Evolutionary conservation across 1,140 invertebrate species (phyloP), one percentile per base, ranked within the genome.

Genomic region (Cyclargus thomasi): DNA sequence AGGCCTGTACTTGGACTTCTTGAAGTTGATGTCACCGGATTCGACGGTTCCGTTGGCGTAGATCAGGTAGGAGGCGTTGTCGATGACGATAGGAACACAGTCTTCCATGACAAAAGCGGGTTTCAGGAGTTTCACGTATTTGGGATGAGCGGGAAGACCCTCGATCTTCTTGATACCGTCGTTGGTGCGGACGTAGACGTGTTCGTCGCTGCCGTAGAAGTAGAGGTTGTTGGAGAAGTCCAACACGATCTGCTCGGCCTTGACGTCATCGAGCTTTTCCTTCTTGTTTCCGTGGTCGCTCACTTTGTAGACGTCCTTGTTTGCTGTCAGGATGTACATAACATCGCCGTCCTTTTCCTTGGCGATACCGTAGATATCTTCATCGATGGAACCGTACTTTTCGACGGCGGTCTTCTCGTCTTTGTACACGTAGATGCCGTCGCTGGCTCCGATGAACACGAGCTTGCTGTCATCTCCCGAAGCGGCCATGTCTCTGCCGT

Each of bases 171-270:
- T 78, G 0, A 78, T 70, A 4, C 72, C 78, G 23, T 74, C 74
- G 11, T 36, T 63, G 2, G 62, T 78, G 0, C 74, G 62, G 4
- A 83, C 73, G 55, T 79, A 76, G 7, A 75, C 67, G 14, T 76
- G 59, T n/a, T 81, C 80, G 36, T 83, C 77, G 3, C 36, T 55
- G 1, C 69, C 76, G 47, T 77, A 79, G 62, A 72, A 85, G 62
- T 77, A 86, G 18, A 86, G 55, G 66, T 86, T 86, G 65, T 80
- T 80, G 6, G 68, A 64, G n/a, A 69, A 77, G 70, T 87, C 85
- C 21, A 83, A 65, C 16, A 84, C 73, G 1, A 87, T 76, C 69
- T 84, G 74, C 55, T 74, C 62, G 2, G 79, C 78, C 10, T 74
- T 70, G 11, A 68, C 64, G 11, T 70, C 68, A 5, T 77, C 71